Conservation (phyloP, 2,888 invertebrate species). For the Adineta ricciae region DNA sequence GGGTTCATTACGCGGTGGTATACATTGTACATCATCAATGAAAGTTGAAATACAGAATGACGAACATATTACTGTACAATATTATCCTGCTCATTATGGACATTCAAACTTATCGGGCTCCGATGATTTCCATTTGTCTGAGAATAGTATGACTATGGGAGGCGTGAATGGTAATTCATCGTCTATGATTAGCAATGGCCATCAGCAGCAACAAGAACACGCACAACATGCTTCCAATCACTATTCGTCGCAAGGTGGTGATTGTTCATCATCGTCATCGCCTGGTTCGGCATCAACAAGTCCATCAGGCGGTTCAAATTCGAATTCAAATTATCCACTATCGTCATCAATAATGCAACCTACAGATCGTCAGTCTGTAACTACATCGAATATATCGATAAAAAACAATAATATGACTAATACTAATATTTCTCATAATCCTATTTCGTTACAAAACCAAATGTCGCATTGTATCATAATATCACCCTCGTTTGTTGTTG, state of each 20-base stretch:
- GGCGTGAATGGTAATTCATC: not conserved
- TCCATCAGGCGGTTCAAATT: conserved; percentile 1
- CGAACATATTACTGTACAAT: conserved; percentile 12
- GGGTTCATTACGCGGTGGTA: not conserved
- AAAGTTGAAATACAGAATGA: conserved; percentile 23
- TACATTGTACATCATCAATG: conserved; percentile 17
- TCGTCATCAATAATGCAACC: not conserved
- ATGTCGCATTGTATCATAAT: conserved; percentile 20
- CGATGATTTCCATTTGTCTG: not conserved
- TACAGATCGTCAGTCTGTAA: not conserved
- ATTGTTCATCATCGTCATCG: not conserved
- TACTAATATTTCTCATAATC: not conserved
- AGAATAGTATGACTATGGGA: not conserved
- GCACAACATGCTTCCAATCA: not conserved
- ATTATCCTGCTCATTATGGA: conserved; percentile 22
- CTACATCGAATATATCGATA: not conserved
- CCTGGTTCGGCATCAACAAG: not conserved
- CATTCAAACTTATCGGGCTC: not conserved
- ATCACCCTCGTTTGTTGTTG: not conserved
- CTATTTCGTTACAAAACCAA: not conserved
- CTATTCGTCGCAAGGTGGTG: not conserved
- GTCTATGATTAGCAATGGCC: not conserved
- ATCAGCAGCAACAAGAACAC: not conserved
- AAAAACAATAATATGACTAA: not conserved
- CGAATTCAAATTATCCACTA: not conserved